Conservation (phyloP, 2,113 vertebrate species). For the Carettochelys insculpta region DNA sequence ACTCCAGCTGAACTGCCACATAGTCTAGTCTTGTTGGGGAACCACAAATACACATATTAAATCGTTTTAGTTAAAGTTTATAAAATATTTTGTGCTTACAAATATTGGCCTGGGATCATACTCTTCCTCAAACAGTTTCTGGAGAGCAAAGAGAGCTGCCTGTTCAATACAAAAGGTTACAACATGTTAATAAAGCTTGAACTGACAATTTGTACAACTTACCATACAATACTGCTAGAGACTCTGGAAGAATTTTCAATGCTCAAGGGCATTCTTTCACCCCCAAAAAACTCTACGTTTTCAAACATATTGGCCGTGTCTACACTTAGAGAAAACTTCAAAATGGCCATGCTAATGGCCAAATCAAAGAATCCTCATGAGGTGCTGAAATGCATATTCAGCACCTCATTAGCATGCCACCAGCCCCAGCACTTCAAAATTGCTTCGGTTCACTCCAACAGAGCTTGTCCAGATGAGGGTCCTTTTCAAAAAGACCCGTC, state of each 20-base stretch:
- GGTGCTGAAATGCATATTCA: too few relatives aligned
- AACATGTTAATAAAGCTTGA: background rate
- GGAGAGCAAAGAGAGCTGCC: slow-evolving; percentile 96
- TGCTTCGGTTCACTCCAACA: too few relatives aligned
- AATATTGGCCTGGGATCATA: slow-evolving; percentile 88
- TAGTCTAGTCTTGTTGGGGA: background rate
- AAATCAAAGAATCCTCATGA: too few relatives aligned
- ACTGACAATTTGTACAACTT: background rate
- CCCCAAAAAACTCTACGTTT: background rate
- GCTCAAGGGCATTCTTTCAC: background rate
- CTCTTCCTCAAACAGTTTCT: slow-evolving; percentile 85
- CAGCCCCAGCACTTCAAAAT: too few relatives aligned
- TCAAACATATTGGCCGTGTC: background rate
- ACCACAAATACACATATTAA: background rate
- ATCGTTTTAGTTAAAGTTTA: background rate
- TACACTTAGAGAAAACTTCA: too few relatives aligned
- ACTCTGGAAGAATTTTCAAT: background rate
- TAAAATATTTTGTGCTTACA: slow-evolving; percentile 79
- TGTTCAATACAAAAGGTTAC: slow-evolving; percentile 56
- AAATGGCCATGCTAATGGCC: too few relatives aligned
- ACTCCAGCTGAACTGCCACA: background rate
- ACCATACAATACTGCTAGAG: background rate
- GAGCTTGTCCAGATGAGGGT: too few relatives aligned
- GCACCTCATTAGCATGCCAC: too few relatives aligned
- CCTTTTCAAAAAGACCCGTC: too few relatives aligned